These are phyloP conservation scores for Ceyx erithaca DNA, from an alignment of 2,797 vertebrate genomes.

Conservation along the genomic window DNA sequence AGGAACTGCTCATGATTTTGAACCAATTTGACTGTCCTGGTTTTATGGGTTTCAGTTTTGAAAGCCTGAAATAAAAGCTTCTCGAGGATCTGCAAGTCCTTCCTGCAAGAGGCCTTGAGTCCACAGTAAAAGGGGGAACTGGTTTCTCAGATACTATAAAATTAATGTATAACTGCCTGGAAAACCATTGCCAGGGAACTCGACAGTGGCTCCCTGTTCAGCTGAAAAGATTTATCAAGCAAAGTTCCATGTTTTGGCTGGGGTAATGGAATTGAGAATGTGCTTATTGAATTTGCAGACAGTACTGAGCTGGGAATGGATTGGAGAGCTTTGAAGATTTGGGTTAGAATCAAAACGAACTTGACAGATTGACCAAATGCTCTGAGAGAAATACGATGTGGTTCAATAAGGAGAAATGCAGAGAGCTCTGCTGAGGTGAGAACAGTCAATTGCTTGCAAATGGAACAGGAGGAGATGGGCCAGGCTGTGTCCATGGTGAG, in stretches of 20 bases:
- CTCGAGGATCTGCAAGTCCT: not conserved
- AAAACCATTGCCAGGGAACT: not conserved
- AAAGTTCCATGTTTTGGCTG: slow-evolving; percentile 26
- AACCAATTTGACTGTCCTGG: not conserved
- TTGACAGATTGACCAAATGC: not conserved
- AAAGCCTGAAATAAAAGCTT: not conserved
- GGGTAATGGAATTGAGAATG: not conserved
- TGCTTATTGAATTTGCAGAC: slow-evolving; percentile 39
- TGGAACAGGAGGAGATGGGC: not conserved
- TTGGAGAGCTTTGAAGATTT: slow-evolving; percentile 1
- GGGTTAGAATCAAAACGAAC: not conserved
- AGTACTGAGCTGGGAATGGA: not conserved
- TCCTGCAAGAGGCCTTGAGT: not conserved
- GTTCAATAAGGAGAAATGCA: not conserved
- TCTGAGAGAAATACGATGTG: not conserved
- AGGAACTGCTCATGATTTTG: not conserved
- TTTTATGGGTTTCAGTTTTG: not conserved
- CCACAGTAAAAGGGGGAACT: not conserved
- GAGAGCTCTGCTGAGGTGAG: not conserved
- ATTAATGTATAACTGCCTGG: not conserved
- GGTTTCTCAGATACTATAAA: not conserved
- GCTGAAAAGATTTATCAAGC: slow-evolving; percentile 18
- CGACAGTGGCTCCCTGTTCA: slow-evolving; percentile 34
- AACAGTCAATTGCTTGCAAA: not conserved
- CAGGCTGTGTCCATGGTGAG: fast-evolving